These are phyloP conservation scores for Boulengeromyrus knoepffleri DNA, from an alignment of 2,113 vertebrate species.

Conservation along the genomic window DNA sequence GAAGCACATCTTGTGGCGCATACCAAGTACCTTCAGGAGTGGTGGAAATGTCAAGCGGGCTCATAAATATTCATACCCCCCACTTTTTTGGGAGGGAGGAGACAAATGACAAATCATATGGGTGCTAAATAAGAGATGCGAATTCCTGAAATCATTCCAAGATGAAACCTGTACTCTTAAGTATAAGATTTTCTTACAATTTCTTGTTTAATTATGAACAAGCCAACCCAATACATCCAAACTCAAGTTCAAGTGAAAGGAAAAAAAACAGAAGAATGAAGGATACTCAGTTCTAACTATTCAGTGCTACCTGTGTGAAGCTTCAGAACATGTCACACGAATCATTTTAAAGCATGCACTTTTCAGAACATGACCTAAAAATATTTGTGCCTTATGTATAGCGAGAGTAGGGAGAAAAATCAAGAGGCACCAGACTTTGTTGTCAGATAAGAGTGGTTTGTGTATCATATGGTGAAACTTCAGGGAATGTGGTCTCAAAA, in stretches of 20 bases:
- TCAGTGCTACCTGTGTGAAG: neutral
- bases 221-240: neutral
- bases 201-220: neutral
- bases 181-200: neutral
- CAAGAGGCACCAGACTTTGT: neutral
- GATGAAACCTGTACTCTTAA: neutral
- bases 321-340: neutral
- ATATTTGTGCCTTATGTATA: neutral
- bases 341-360: neutral
- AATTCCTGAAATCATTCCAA: neutral
- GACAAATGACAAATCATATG: constrained; percentile 4
- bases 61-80: neutral
- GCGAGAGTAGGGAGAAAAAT: neutral
- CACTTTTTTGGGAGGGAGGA: neutral
- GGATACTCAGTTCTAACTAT: neutral
- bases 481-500: too few relatives aligned
- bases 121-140: neutral
- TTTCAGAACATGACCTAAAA: neutral
- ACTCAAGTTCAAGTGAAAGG: neutral
- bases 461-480: neutral
- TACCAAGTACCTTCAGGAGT: neutral
- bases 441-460: neutral
- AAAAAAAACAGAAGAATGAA: neutral
- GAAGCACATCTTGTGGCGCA: neutral
- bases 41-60: neutral